A percentile compares a stretch with the other conserved stretches of the same genome.
Conservation (phyloP, 2,113 vertebrate genomes). For the Carlito syrichta region DNA sequence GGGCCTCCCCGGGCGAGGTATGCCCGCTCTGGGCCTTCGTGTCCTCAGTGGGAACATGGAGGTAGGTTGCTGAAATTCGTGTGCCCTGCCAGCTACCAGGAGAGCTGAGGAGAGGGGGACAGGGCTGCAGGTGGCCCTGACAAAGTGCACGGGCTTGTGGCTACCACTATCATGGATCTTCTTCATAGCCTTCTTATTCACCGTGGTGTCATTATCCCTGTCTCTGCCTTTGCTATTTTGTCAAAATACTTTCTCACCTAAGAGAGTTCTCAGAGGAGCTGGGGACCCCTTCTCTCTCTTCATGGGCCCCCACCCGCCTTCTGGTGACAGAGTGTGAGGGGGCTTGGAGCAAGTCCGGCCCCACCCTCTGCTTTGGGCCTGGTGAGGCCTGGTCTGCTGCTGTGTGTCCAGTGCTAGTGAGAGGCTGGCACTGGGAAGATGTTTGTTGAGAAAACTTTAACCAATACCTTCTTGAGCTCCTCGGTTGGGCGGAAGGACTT, state of each 20-base stretch:
- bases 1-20: accelerated
- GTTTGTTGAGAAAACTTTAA: accelerated
- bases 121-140: neutral
- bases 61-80: accelerated
- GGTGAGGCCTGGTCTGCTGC: accelerated
- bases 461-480: neutral
- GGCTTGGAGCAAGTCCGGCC: neutral
- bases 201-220: accelerated
- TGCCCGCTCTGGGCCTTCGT: neutral
- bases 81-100: too few relatives aligned
- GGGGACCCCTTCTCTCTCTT: neutral
- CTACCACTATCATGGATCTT: accelerated
- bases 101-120: neutral
- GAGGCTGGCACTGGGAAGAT: too few relatives aligned
- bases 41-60: neutral
- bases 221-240: neutral
- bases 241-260: neutral
- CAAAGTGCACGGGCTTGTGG: too few relatives aligned
- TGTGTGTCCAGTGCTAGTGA: neutral
- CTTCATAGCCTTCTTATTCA: accelerated
- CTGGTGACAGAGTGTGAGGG: accelerated
- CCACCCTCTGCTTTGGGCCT: neutral
- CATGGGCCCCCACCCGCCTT: neutral
- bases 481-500: accelerated
- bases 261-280: neutral